Evolutionary conservation across 1,140 invertebrate genomes (phyloP), one percentile per base, ranked within the genome.

Genomic region (Tetranychus urticae): DNA sequence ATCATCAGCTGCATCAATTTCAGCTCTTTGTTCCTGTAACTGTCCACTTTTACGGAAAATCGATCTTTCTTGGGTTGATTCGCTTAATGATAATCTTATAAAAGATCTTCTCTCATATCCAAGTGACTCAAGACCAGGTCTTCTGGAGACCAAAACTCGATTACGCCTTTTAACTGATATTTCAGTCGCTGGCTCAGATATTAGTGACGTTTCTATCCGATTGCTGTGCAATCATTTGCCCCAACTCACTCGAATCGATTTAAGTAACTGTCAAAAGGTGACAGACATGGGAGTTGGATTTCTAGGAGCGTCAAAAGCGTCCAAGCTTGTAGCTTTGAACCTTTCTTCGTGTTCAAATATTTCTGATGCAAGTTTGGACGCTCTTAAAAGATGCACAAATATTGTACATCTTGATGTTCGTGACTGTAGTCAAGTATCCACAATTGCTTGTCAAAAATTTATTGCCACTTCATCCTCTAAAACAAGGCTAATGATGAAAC

Each of bases 231-330:
- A 88, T 71, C 82, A 87, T 67, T 68, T 90, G 56, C 81, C 82
- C 0, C 75, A 79, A 65, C 70, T 93, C 50, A 76, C 79, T 34
- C 78, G 79, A 54, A 72, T 93, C 55, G 84, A 89, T 73, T 73
- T 91, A 10, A 88, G 85, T 14, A 84, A 82, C 39, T 91, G 88
- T 71, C 80, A 82, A 45, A 77, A 85, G n/a, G 77, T 93, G 10
- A 87, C 86, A 0, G 86, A 91, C 70, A 83, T 84, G 6, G 88
- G 86, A 37, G 82, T 91, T n/a, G 84, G 85, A 2, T 84, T 86
- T 68, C 76, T 93, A 37, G 80, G 81, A 12, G 79, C 81, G 63
- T 73, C 78, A 63, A 77, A 78, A 62, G 75, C 80, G 59, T 71
- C 78, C 62, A 75, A 81, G 35, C 68, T 86, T 3, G 72, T 75